Evolutionary conservation across 2,888 invertebrate genomes (phyloP).

Genomic region (Melanchra persicariae): DNA sequence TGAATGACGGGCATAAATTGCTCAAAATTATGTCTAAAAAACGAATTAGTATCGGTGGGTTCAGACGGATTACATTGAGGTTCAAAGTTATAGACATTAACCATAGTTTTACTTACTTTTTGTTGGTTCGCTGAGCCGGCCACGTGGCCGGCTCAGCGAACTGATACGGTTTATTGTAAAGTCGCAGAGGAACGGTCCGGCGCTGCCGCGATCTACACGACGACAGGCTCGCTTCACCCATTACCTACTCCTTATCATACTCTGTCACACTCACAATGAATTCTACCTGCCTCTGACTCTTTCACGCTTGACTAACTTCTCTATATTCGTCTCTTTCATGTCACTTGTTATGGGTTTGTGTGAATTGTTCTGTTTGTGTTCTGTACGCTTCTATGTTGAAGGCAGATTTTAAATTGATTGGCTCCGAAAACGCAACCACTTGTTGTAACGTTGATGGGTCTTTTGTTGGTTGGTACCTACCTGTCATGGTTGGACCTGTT

Average conservation of each 20-base stretch:
- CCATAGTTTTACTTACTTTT: constrained; percentile 79
- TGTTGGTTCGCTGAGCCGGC: constrained; percentile 79
- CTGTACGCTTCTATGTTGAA: constrained; percentile 29
- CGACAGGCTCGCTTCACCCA: constrained; percentile 80
- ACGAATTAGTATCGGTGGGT: constrained; percentile 12
- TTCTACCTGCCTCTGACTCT: constrained; percentile 65
- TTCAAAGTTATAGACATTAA: constrained; percentile 44
- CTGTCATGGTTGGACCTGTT: constrained; percentile 1
- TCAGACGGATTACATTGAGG: constrained; percentile 1
- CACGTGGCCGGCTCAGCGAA: too few relatives aligned
- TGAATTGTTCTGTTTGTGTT: constrained; percentile 57
- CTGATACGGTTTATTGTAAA: constrained; percentile 69
- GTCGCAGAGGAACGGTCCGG: constrained; percentile 76
- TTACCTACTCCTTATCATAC: constrained; percentile 72
- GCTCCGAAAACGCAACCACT: constrained; percentile 35
- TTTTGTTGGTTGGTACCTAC: constrained; percentile 24
- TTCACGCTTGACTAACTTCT: constrained; percentile 56
- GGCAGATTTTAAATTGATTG: constrained; percentile 41
- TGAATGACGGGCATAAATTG: constrained; percentile 1
- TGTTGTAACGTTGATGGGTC: constrained; percentile 7
- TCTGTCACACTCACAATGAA: constrained; percentile 65
- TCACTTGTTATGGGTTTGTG: constrained; percentile 61
- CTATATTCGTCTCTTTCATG: constrained; percentile 63
- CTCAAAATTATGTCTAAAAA: constrained; percentile 9
- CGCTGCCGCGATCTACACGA: constrained; percentile 83